These are phyloP conservation scores for Aporrectodea caliginosa DNA, from an alignment of 1,140 invertebrate species.

Conservation along the genomic window DNA sequence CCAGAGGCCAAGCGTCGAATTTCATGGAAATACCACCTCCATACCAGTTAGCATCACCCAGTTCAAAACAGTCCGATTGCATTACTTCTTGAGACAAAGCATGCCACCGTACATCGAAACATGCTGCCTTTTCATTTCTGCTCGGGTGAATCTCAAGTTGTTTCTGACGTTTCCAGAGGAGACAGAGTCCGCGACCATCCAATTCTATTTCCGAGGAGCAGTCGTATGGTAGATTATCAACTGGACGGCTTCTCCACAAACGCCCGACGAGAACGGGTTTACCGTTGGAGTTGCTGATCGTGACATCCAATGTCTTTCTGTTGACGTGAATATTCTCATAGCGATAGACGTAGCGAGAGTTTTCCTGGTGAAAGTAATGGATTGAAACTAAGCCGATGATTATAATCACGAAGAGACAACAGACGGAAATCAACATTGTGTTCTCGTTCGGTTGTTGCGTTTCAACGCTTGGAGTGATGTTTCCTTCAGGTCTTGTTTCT, in stretches of 20 bases:
- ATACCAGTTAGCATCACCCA: slow-evolving; percentile 33
- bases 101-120: slow-evolving; percentile 40
- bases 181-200: no score
- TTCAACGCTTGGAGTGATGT: no score
- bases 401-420: slow-evolving; percentile 16
- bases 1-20: slow-evolving; percentile 14
- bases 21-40: slow-evolving; percentile 21
- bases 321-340: not conserved
- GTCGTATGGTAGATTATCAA: slow-evolving; percentile 22
- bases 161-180: slow-evolving; percentile 15
- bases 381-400: slow-evolving; percentile 13
- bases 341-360: slow-evolving; percentile 13
- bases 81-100: slow-evolving; percentile 32
- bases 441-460: no score
- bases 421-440: no score
- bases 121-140: slow-evolving; percentile 13
- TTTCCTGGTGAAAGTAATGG: slow-evolving; percentile 14
- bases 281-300: not conserved
- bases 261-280: not conserved
- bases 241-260: slow-evolving; percentile 18
- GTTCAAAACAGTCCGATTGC: slow-evolving; percentile 40
- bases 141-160: slow-evolving; percentile 7
- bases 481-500: no score
- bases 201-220: slow-evolving; percentile 13
- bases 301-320: slow-evolving; percentile 1